These are phyloP conservation scores for Drosophila atripex DNA, from an alignment of 2,888 invertebrate genomes.

Conservation along the genomic window DNA sequence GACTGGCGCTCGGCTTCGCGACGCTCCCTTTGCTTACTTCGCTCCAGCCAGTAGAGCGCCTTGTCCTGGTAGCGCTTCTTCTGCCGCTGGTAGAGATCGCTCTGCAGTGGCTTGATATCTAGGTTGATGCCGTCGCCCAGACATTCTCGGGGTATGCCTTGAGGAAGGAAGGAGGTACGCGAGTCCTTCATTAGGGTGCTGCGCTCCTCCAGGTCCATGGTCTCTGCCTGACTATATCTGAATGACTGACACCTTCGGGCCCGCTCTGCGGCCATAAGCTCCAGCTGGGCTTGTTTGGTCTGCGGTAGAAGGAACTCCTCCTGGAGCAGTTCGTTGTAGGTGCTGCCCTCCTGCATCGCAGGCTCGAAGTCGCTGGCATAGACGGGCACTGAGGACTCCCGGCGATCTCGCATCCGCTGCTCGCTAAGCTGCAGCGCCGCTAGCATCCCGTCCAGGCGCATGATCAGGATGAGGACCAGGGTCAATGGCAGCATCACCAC, in stretches of 20 bases:
- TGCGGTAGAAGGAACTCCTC: conserved; percentile 63
- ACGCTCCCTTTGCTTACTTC: conserved; percentile 50
- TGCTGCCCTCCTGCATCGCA: conserved; percentile 50
- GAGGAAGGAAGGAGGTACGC: conserved; percentile 87
- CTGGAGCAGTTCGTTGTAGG: conserved; percentile 60
- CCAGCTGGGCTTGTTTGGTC: conserved; percentile 31
- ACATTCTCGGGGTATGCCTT: conserved; percentile 83
- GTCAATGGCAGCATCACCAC: conserved; percentile 82
- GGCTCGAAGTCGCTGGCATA: conserved; percentile 67
- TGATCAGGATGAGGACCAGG: conserved; percentile 79
- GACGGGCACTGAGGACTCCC: conserved; percentile 31
- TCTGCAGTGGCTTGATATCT: conserved; percentile 18
- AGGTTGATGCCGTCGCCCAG: conserved; percentile 47
- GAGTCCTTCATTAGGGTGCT: conserved; percentile 87
- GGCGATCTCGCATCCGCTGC: conserved; percentile 45
- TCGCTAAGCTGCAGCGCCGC: conserved; percentile 75
- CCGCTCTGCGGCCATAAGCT: conserved; percentile 58
- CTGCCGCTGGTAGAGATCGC: conserved; percentile 23
- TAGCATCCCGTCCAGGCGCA: conserved; percentile 82
- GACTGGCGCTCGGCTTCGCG: conserved; percentile 53
- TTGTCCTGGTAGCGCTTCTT: conserved; percentile 48
- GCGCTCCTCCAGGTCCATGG: conserved; percentile 85
- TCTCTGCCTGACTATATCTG: conserved; percentile 76
- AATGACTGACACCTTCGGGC: conserved; percentile 78
- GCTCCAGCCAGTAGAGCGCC: conserved; percentile 34